Base-by-base conservation (phyloP, 1,140 invertebrate genomes). In the Lepidurus couesii region DNA sequence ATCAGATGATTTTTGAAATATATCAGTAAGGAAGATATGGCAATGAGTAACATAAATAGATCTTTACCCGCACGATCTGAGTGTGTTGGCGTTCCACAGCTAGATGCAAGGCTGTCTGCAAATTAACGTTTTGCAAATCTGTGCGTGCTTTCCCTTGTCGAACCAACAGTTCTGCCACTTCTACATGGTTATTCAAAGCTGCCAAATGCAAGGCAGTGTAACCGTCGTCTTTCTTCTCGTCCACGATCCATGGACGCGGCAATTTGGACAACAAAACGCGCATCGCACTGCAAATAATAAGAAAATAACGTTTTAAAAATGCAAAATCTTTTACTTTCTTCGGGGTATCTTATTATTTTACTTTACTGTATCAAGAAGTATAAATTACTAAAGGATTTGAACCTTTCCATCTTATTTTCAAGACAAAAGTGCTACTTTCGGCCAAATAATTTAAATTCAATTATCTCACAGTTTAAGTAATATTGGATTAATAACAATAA, bases 151-250 rank as follows among this genome's bases (percentile, higher is more conserved):
- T 93, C 44, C 95, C 96, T 85, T 92, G 88, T 79, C 92, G 90
- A 4, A 95, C 90, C 75, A 98, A 87, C 76, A 97, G 88, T 85
- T 97, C 95, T 0, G 95, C 95, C n/a, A 98, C 95, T 86, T 98
- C 95, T 0, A 97, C 93, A 86, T 98, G 96, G 87, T 98, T 98
- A 86, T 98, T 98, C 7, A 98, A 90, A 0, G 95, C 95, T 0
- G 96, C 96, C 81, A 98, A 88, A 86, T 98, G 96, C 13, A 98
- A 88, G 1, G 96, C 95, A 0, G 96, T 98, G 87, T 98, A 98
- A 2, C 97, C 97, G 84, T 99, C 97, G 84, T 98, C 96, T 86
- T 98, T 98, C 83, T 97, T 97, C 85, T 98, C 96, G 86, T 98
- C 96, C 42, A 98, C 96, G 82, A 98, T 94, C 97, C 97, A 99